Evolutionary conservation across 2,113 vertebrate genomes (phyloP).

Genomic region (Sylvia atricapilla): DNA sequence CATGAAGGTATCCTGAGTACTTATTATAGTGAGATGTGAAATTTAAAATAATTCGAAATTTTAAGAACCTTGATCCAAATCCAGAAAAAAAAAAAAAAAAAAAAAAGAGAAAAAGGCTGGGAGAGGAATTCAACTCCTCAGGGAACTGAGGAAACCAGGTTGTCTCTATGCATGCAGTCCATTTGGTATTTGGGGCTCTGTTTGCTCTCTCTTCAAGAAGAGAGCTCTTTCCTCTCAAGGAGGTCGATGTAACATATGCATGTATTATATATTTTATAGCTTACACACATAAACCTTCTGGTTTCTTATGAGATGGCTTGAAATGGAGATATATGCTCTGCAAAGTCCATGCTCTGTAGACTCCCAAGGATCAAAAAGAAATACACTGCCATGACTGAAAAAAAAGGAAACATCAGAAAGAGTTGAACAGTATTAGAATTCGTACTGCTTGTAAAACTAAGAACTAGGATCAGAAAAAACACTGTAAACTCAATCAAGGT

Average conservation of each 20-base stretch:
- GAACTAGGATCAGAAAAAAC: not conserved
- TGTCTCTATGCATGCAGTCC: not conserved
- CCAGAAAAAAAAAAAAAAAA: not conserved
- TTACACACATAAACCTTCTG: slow-evolving; percentile 25
- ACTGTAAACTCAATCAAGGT: not conserved
- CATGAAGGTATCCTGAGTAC: not conserved
- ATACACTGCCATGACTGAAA: slow-evolving; percentile 34
- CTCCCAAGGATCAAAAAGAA: slow-evolving; percentile 53
- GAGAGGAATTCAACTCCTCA: not conserved
- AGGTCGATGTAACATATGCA: not conserved
- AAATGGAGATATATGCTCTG: slow-evolving; percentile 44
- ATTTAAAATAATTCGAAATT: not conserved
- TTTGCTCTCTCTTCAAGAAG: not conserved
- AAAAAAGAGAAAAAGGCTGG: not conserved
- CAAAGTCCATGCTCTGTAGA: slow-evolving; percentile 33
- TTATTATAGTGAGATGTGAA: not conserved
- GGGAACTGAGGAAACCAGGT: not conserved
- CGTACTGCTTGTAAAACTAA: not conserved
- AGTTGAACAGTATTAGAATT: not conserved
- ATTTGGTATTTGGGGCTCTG: not conserved
- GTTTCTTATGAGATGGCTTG: slow-evolving; percentile 43
- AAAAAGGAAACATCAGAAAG: slow-evolving; percentile 21
- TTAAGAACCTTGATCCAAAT: not conserved
- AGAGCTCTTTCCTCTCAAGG: not conserved
- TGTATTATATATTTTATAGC: not conserved